A percentile compares a stretch with the other conserved stretches of the same genome.
Conservation (phyloP, 2,888 invertebrate species). For the Odontothrips loti region DNA sequence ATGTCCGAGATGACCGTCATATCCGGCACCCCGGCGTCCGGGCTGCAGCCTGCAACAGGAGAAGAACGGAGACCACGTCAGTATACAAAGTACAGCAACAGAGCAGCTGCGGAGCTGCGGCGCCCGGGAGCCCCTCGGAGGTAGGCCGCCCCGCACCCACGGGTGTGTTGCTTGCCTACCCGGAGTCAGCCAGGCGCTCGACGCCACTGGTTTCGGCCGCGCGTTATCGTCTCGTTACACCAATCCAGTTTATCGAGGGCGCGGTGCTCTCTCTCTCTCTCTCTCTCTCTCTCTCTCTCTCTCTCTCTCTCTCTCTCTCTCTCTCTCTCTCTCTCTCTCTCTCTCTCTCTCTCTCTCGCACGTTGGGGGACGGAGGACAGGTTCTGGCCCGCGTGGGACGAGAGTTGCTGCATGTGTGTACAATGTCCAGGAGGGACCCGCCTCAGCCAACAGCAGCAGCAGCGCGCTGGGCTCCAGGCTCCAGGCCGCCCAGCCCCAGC, state of each 20-base stretch:
- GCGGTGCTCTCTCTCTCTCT: not conserved
- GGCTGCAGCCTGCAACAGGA: slow-evolving; percentile 50
- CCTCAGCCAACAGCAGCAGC: no score
- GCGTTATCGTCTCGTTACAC: no score
- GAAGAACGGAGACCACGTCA: slow-evolving; percentile 19
- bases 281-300: slow-evolving; percentile 24
- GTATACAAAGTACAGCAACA: not conserved
- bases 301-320: not conserved
- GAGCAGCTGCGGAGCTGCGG: no score
- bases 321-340: not conserved
- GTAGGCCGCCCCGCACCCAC: not conserved
- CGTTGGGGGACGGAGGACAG: no score
- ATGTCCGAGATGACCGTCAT: slow-evolving; percentile 89
- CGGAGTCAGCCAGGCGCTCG: not conserved
- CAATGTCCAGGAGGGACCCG: no score
- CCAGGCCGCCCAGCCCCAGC: no score
- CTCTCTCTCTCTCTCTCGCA: slow-evolving; percentile 23
- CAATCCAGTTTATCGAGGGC: no score
- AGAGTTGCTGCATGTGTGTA: no score
- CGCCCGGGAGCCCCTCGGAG: not conserved
- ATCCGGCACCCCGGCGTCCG: slow-evolving; percentile 77
- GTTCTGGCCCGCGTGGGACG: no score
- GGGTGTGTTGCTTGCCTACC: not conserved
- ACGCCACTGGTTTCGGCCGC: no score
- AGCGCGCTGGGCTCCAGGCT: no score